Percentiles rank a stretch among this genome's conserved stretches.
These are phyloP conservation scores for Nyctereutes procyonoides DNA, from an alignment of 2,113 vertebrate species.

Conservation along the genomic window DNA sequence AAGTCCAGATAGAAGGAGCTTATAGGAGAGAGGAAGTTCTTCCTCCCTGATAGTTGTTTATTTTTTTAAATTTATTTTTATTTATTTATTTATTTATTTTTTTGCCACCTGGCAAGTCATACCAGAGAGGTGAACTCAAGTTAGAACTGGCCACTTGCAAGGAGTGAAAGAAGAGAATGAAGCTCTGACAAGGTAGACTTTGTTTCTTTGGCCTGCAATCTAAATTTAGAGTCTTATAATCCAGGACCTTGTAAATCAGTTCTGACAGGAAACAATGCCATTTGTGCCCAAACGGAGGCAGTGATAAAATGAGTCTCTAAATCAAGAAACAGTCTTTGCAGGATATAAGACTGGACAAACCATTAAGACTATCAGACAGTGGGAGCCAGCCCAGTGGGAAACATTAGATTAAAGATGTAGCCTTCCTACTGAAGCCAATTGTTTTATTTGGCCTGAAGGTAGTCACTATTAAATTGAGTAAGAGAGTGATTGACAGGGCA, in stretches of 20 bases:
- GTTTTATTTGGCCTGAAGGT: slow-evolving; percentile 60
- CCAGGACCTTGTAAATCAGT: slow-evolving; percentile 51
- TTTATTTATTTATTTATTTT: not conserved
- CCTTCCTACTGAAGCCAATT: slow-evolving; percentile 60
- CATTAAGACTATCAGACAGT: slow-evolving; percentile 45
- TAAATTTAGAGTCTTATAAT: slow-evolving; percentile 61
- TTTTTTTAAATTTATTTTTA: not conserved
- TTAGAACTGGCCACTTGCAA: not conserved
- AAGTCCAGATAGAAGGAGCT: not conserved
- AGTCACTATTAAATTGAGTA: slow-evolving; percentile 57
- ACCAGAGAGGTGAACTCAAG: not conserved
- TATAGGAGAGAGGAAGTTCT: not conserved
- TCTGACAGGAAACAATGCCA: slow-evolving; percentile 62
- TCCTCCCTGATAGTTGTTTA: not conserved
- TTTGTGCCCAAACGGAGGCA: slow-evolving; percentile 54
- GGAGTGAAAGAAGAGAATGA: not conserved
- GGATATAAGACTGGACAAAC: slow-evolving; percentile 68
- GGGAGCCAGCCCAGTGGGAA: slow-evolving; percentile 43
- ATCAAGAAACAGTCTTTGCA: slow-evolving; percentile 38
- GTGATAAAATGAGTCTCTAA: slow-evolving; percentile 63
- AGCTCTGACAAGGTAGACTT: not conserved
- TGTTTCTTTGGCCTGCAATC: not conserved
- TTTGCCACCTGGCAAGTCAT: not conserved
- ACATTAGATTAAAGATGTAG: slow-evolving; percentile 69
- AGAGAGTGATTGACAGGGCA: slow-evolving; percentile 24